Percentiles rank a stretch among this genome's conserved stretches.
Conservation (phyloP, 1,140 invertebrate species). For the Spodoptera litura region DNA sequence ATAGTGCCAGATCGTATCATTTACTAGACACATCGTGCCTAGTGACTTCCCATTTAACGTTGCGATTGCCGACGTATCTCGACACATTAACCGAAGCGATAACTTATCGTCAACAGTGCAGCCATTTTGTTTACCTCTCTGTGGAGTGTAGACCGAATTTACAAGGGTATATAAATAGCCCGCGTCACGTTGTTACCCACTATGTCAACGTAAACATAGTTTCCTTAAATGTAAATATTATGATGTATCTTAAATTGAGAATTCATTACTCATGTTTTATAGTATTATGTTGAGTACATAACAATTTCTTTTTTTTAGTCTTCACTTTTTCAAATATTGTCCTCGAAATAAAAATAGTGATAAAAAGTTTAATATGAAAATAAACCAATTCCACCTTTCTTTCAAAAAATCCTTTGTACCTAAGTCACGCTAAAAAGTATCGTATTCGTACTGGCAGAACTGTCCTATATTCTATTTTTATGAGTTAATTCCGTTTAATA, state of each 20-base stretch:
- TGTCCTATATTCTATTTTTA: too few species aligned
- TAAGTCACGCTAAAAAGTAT: too few species aligned
- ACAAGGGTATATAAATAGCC: slow-evolving; percentile 39
- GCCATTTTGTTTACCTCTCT: slow-evolving; percentile 51
- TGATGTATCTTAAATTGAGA: too few species aligned
- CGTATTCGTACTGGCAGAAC: too few species aligned
- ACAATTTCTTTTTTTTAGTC: too few species aligned
- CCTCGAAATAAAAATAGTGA: too few species aligned
- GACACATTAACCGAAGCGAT: slow-evolving; percentile 49
- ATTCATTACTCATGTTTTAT: too few species aligned
- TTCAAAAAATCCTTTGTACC: background rate
- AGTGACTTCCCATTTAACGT: slow-evolving; percentile 27
- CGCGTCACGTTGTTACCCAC: slow-evolving; percentile 11
- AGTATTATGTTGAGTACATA: background rate
- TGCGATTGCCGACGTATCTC: slow-evolving; percentile 36
- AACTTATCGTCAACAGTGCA: slow-evolving; percentile 47
- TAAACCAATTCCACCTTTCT: too few species aligned
- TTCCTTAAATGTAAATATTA: slow-evolving; percentile 1
- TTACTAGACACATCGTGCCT: slow-evolving; percentile 23
- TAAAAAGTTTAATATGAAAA: too few species aligned
- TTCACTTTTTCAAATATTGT: too few species aligned
- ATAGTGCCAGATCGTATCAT: background rate
- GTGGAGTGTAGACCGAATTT: slow-evolving; percentile 35
- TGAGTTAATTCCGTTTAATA: too few species aligned
- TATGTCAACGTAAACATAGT: slow-evolving; percentile 17